These are phyloP conservation scores for Brachionus calyciflorus DNA, from an alignment of 1,140 invertebrate species.

Conservation along the genomic window DNA sequence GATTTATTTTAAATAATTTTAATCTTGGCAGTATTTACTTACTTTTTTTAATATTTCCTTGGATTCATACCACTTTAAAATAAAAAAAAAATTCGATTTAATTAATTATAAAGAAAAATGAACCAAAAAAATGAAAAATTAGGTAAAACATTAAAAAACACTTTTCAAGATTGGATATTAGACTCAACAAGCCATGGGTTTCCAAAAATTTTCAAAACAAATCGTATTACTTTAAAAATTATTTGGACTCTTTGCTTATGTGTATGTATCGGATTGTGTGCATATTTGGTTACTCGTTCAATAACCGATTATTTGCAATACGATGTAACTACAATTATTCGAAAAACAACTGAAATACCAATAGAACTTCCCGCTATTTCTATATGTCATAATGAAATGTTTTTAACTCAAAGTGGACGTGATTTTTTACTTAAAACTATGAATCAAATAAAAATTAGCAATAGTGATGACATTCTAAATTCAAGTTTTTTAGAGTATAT, in stretches of 20 bases:
- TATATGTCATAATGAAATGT: neutral
- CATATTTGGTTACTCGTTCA: neutral
- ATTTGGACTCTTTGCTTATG: neutral
- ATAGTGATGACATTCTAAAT: neutral
- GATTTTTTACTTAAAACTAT: neutral
- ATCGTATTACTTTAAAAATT: neutral
- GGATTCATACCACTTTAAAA: no score
- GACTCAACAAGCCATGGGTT: slow-evolving; percentile 10
- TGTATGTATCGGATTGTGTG: neutral
- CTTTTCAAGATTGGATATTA: neutral
- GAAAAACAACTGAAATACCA: neutral
- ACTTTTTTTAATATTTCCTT: no score
- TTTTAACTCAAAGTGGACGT: neutral
- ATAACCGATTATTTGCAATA: neutral
- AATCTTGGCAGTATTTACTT: no score
- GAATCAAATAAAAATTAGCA: neutral
- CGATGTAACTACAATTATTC: neutral
- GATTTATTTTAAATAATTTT: no score
- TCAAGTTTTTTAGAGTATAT: neutral
- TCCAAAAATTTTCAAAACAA: slow-evolving; percentile 6
- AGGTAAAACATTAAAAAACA: no score
- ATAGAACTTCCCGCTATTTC: neutral
- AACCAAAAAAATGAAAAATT: no score
- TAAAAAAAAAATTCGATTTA: no score
- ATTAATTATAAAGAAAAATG: no score